Evolutionary conservation across 2,888 invertebrate genomes (phyloP), one percentile per base, ranked within the genome.

Genomic region (Sarcophaga caerulescens): DNA sequence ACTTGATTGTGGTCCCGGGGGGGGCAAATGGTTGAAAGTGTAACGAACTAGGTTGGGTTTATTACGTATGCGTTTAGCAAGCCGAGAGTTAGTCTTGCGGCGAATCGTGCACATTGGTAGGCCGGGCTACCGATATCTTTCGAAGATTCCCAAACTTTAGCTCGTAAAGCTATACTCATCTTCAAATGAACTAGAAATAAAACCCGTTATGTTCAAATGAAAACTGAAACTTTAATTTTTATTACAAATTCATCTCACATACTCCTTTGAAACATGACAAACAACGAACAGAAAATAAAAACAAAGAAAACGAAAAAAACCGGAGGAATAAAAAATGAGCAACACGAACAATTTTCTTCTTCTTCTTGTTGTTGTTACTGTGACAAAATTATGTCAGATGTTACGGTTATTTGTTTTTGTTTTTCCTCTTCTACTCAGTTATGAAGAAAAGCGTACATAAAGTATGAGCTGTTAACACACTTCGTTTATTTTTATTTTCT

Each of bases 381-480:
- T 25, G 66, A 66, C 57, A 77, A 77, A 77, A 68, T 68, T 73
- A 71, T 82, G 82, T 71, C 71, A 73, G 23, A 83, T 78, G 66
- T 66, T 66, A 66, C 10, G 66, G 66, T 44, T 66, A 44, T 35
- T 14, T 19, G 12, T 35, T 47, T 52, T 52, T 52, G 12, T 14
- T 52, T 52, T 47, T 47, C 10, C 52, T 52, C 11, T 52, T 52
- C 11, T 52, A 52, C 52, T 52, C 17, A 52, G 52, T 52, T 17
- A 52, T 52, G 52, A 52, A 52, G 17, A 52, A 52, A 52, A 52
- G 52, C 52, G 52, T 66, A 76, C 17, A 35, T 69, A 45, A 69
- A 70, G 76, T 69, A 74, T 80, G 65, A 76, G 71, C 77, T 83
- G 77, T 85, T 83, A 83, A 83, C 80, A 81, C 73, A 81, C 63